Conservation (phyloP, 2,113 vertebrate species). For the Grammatotria lemairii region DNA sequence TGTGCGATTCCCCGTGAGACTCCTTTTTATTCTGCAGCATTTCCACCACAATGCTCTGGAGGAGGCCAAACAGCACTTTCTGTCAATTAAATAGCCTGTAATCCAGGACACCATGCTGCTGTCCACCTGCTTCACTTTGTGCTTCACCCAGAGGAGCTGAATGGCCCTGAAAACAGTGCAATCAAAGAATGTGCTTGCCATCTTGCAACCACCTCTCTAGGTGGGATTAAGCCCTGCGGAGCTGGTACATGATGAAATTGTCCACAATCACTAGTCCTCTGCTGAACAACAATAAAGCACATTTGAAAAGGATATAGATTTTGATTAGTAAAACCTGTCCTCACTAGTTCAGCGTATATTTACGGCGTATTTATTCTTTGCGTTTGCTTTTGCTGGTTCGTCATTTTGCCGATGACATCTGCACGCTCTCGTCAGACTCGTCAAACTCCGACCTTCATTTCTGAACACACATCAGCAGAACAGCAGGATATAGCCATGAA, state of each 20-base stretch:
- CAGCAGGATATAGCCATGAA: background rate
- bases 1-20: background rate
- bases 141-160: background rate
- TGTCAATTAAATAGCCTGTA: conserved; percentile 30
- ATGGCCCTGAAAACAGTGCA: conserved; percentile 2
- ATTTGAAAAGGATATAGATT: background rate
- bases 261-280: background rate
- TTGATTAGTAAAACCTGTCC: background rate
- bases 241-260: background rate
- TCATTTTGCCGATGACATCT: fast-evolving
- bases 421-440: background rate
- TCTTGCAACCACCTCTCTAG: background rate
- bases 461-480: background rate
- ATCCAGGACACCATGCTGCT: conserved; percentile 13
- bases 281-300: background rate
- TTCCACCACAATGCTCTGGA: conserved; percentile 2
- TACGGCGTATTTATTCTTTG: background rate
- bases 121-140: conserved; percentile 21
- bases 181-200: conserved; percentile 23
- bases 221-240: background rate
- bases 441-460: background rate
- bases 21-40: background rate
- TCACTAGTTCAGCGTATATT: background rate
- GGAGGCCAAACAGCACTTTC: background rate
- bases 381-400: background rate